Base-by-base conservation (phyloP, 2,797 vertebrate species). In the Thunnus albacares region DNA sequence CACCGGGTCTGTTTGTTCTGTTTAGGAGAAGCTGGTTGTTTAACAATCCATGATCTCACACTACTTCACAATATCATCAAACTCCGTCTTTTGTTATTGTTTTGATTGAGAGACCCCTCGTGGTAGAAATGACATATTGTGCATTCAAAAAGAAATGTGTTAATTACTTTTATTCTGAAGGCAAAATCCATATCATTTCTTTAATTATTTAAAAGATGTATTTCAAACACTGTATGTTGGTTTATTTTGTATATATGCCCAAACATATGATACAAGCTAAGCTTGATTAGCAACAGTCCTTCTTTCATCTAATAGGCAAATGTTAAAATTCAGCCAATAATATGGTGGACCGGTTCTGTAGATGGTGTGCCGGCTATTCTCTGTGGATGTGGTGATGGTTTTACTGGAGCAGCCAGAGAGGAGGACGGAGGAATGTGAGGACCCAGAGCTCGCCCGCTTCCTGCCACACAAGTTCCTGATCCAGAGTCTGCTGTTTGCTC, bases 381-480 rank as follows among this genome's bases (percentile, higher is more conserved):
- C 97, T 4, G 93, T 99, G 52, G 98, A 99, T 9, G 97, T 97
- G 20, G 96, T 92, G 15, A 95, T 98, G 88, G 96, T 96, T 76
- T 89, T 99, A 58, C 83, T 99, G 91, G 95, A 96, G 53, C 85
- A 96, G 66, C 95, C 95, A 0, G 97, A 98, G 90, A 94, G 96
- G 75, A 90, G 22, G 0, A 12, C 8, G 0, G 95, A 94, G 5
- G 85, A 72, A 6, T 84, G 92, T 6, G 41, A 95, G 52, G 88
- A 95, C 8, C 65, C 76, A 0, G 96, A 97, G 14, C 90, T 94
- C 0, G 88, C 94, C 24, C 71, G 51, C 35, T 96, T 96, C 66
- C 86, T 98, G 4, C 86, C 95, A 0, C 97, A 98, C 67, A 96
- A 94, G 81, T 98, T 98, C 85, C 90, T 99, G 72, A 96, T 98